Conservation (phyloP, 1,140 invertebrate genomes). For the Scaptomyza hsui region DNA sequence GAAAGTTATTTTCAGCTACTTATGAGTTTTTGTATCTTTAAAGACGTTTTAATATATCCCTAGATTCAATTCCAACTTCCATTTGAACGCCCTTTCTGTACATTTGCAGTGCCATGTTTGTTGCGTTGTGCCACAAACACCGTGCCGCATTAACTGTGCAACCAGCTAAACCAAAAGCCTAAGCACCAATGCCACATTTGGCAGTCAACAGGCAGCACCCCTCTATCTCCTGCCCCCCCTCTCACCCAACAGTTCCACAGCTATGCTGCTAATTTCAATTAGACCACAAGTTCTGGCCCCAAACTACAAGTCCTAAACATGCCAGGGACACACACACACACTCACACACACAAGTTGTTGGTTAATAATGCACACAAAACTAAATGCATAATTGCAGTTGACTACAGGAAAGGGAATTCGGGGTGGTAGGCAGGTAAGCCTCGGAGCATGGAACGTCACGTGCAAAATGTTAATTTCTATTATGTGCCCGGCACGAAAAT, state of each 20-base stretch:
- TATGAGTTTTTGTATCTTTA: too few species aligned
- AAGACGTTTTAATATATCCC: too few species aligned
- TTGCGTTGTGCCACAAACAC: conserved; percentile 9
- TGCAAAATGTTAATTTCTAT: conserved; percentile 81
- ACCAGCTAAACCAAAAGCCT: conserved; percentile 37
- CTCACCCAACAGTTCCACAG: background rate
- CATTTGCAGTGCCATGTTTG: conserved; percentile 12
- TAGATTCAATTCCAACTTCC: background rate
- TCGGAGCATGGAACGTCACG: conserved; percentile 50
- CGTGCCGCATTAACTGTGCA: conserved; percentile 39
- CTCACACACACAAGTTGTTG: conserved; percentile 63
- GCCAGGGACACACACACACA: conserved; percentile 48
- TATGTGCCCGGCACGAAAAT: conserved; percentile 55
- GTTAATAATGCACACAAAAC: conserved; percentile 82
- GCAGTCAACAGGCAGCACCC: conserved; percentile 21
- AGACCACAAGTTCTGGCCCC: conserved; percentile 53
- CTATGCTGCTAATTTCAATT: conserved; percentile 75
- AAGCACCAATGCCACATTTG: conserved; percentile 34
- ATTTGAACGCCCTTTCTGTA: background rate
- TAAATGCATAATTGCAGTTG: conserved; percentile 76
- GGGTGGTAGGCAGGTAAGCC: background rate
- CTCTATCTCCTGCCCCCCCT: background rate
- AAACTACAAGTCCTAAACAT: conserved; percentile 19
- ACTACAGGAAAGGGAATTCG: background rate
- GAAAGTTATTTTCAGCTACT: background rate